Evolutionary conservation across 53 echinoderm and acorn worm genomes (phyloP), one percentile per base, ranked within the genome.

Genomic region (Mesocentrotus franciscanus): DNA sequence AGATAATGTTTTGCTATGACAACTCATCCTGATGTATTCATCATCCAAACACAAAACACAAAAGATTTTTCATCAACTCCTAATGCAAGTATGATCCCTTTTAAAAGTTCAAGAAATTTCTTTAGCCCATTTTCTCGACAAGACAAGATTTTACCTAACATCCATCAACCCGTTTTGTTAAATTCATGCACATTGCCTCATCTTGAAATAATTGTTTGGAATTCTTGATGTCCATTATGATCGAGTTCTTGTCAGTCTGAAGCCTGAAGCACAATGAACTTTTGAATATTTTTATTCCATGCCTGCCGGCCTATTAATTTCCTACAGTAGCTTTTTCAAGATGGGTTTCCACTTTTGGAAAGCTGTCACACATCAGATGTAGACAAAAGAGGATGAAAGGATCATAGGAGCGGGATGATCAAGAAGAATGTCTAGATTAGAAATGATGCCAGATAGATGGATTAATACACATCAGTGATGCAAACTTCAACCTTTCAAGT

Each of bases 271-370:
- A 39, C 2, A 42, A 81, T 22, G 22, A 81, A 81, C 42, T 36
- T 49, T 81, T 81, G 81, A 81, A 81, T 81, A 42, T 42, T 36
- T 30, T 27, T 22, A 81, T 36, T 81, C 81, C 81, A 81, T 81
- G 81, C 81, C 81, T 81, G 36, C 42, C 39, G 36, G 81, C 36
- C 81, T 81, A 81, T 42, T 42, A 17, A 81, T 81, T 39, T 81
- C 81, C 81, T 81, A 16, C 20, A 42, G 17, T 39, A 22, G 36
- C 81, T 81, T 42, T 42, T 27, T 81, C 6, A 42, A 81, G 81
- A 81, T 42, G 33, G 20, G 20, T 33, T 7, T 33, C 42, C 81
- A 74, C 36, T 81, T 17, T 81, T 32, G 39, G 39, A 79, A 11
- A 79, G n/a, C 75, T 75, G 10, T 75, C 76, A 33, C 33, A 32